Evolutionary conservation across 2,113 vertebrate species (phyloP).

Genomic region (Cyrtonyx montezumae): DNA sequence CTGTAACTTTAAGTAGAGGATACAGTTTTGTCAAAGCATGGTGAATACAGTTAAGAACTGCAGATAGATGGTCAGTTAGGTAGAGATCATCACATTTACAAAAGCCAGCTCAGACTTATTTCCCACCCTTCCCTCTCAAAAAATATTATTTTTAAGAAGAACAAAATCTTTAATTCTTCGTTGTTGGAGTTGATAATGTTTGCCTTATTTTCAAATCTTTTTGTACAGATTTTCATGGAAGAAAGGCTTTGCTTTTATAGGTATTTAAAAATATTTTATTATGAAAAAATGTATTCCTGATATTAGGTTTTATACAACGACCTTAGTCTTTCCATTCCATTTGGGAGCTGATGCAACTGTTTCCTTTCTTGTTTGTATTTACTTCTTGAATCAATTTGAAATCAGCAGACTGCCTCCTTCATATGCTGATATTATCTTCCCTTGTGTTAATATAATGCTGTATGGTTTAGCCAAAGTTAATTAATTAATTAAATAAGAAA

Average conservation of each 20-base stretch:
- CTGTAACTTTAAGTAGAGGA: background rate
- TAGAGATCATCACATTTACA: background rate
- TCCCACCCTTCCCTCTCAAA: fast-evolving
- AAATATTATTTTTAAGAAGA: background rate
- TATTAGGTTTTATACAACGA: background rate
- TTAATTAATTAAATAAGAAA: background rate
- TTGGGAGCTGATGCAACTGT: background rate
- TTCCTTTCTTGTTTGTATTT: background rate
- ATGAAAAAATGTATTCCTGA: background rate
- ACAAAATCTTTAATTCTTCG: background rate
- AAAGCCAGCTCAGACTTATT: background rate
- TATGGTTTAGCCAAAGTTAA: background rate
- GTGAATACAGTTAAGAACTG: background rate
- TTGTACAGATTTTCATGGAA: background rate
- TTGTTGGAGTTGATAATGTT: background rate
- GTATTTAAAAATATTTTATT: background rate
- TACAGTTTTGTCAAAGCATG: background rate
- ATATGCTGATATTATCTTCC: background rate
- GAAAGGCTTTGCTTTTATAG: background rate
- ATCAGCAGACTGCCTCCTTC: background rate
- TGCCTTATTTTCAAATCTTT: background rate
- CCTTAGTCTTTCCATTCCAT: background rate
- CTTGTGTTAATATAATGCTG: background rate
- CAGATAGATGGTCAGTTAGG: background rate
- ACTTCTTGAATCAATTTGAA: background rate